Conservation (phyloP, 2,113 vertebrate genomes). For the Glaucidium brasilianum region DNA sequence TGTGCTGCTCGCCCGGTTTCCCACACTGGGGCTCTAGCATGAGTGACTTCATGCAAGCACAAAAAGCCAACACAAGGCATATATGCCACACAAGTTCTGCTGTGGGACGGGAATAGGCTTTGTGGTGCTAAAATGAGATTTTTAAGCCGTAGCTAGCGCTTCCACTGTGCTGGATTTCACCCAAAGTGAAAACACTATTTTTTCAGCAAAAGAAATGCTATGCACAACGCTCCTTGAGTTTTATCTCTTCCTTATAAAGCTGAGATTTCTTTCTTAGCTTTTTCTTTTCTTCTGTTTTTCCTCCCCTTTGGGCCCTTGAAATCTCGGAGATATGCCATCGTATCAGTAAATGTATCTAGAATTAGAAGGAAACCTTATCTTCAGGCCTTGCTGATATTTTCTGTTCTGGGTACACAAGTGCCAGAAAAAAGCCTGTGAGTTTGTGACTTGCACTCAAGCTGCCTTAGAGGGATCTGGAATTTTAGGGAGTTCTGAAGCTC, state of each 20-base stretch:
- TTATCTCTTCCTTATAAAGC: neutral
- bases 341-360: neutral
- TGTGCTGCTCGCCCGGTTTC: neutral
- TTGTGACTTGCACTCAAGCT: neutral
- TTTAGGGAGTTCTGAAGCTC: conserved; percentile 1
- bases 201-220: neutral
- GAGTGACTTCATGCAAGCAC: neutral
- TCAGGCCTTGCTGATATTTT: neutral
- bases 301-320: neutral
- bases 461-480: neutral
- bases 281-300: neutral
- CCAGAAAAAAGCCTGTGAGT: neutral
- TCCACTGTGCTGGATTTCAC: neutral
- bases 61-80: neutral
- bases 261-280: neutral
- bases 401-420: neutral
- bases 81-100: neutral
- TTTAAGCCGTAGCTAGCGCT: neutral
- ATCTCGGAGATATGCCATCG: neutral
- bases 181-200: neutral
- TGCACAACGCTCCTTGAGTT: neutral
- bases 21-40: neutral
- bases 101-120: neutral
- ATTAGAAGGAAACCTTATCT: neutral
- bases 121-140: neutral